These are phyloP conservation scores for Acrocyrtus sp. DNA, from an alignment of 2,888 invertebrate species.

Conservation along the genomic window DNA sequence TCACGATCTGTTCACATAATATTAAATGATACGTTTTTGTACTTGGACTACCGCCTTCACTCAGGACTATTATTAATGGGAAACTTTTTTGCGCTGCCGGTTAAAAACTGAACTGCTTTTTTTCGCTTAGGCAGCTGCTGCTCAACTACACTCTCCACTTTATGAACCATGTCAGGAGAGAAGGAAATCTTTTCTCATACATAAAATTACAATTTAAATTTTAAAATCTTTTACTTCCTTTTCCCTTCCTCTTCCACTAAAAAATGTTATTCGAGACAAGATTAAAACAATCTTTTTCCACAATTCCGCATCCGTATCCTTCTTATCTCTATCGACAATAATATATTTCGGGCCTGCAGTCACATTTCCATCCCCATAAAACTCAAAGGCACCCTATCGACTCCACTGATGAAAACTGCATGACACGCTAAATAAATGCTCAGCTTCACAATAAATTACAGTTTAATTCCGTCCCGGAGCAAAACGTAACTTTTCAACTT, in stretches of 20 bases:
- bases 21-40: constrained; percentile 53
- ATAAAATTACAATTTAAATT: no score
- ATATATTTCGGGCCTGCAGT: no score
- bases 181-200: no score
- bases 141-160: background rate
- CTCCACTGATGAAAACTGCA: constrained; percentile 31
- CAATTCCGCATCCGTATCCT: no score
- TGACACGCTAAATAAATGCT: constrained; percentile 33
- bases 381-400: constrained; percentile 39
- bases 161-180: constrained; percentile 30
- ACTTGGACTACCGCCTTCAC: background rate
- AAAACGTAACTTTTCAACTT: background rate
- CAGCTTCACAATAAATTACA: constrained; percentile 40
- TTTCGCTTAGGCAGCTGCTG: background rate
- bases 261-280: background rate
- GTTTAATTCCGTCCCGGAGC: constrained; percentile 24
- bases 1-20: constrained; percentile 62
- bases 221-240: background rate
- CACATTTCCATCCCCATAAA: no score
- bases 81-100: no score
- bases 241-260: constrained; percentile 9
- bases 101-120: no score
- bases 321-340: no score
- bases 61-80: background rate
- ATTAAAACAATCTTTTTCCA: constrained; percentile 1